Conservation (phyloP, 37 sponge, comb jelly and placozoan genomes). For the Haliclona indistincta region DNA sequence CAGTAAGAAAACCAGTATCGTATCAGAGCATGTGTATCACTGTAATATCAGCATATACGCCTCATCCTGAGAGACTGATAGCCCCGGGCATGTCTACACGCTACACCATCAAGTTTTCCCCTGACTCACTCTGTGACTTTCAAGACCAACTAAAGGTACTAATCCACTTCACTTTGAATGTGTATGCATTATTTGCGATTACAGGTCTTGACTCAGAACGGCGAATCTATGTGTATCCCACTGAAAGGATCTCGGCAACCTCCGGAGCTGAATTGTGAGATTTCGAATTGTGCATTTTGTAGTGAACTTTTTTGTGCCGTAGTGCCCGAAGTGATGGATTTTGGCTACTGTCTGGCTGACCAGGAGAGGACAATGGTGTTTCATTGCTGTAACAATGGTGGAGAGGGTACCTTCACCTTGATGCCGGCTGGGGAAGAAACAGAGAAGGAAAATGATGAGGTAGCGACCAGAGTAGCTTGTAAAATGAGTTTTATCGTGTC, state of each 20-base stretch:
- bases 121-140: slow-evolving; percentile 74
- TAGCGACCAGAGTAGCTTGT: not conserved
- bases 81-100: slow-evolving; percentile 75
- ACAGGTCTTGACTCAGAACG: slow-evolving; percentile 60
- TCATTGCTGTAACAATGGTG: slow-evolving; percentile 54
- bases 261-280: slow-evolving; percentile 56
- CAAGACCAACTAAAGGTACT: slow-evolving; percentile 55
- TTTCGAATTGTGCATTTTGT: too few species aligned
- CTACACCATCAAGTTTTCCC: slow-evolving; percentile 60
- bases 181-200: too few species aligned
- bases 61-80: slow-evolving; percentile 58
- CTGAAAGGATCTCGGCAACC: slow-evolving; percentile 50
- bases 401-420: slow-evolving; percentile 60
- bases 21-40: not conserved
- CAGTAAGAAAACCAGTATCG: slow-evolving; percentile 15
- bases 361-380: slow-evolving; percentile 1
- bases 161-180: too few species aligned
- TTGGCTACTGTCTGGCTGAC: slow-evolving; percentile 69
- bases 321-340: slow-evolving; percentile 54
- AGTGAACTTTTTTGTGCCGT: too few species aligned
- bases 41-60: slow-evolving; percentile 35
- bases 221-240: slow-evolving; percentile 47
- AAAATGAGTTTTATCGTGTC: too few species aligned
- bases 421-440: not conserved
- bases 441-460: not conserved